These are phyloP conservation scores for Okapia johnstoni DNA, from an alignment of 2,113 vertebrate species.

Conservation along the genomic window DNA sequence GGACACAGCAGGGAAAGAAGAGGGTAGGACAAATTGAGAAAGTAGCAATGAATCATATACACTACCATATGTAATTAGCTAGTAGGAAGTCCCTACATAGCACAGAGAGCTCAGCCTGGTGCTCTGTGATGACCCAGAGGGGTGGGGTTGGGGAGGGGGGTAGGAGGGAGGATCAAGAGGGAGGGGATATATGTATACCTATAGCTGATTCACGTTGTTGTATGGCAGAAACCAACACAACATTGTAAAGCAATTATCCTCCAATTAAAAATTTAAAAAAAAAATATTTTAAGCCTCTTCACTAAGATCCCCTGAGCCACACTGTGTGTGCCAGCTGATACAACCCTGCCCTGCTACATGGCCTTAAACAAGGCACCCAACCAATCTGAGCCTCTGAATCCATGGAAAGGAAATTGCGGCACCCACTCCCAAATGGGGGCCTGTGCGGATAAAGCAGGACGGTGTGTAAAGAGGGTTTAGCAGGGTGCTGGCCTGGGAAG, in stretches of 20 bases:
- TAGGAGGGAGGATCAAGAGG: not conserved
- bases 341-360: not conserved
- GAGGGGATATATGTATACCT: not conserved
- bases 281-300: not conserved
- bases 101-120: not conserved
- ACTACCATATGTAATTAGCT: not conserved
- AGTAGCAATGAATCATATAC: too few species aligned
- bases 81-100: not conserved
- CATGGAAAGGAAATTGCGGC: not conserved
- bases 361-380: not conserved
- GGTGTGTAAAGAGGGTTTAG: not conserved
- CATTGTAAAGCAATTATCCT: not conserved
- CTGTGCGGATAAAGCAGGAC: not conserved
- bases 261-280: not conserved
- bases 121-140: not conserved
- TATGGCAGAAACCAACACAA: not conserved
- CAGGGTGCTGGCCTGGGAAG: not conserved
- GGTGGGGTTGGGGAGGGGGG: not conserved
- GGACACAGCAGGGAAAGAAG: not conserved
- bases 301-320: too few species aligned
- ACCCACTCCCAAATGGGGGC: rapidly evolving
- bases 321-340: not conserved
- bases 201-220: not conserved
- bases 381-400: not conserved
- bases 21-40: too few species aligned